Base-by-base conservation (phyloP, 2,888 invertebrate genomes). In the Zhuqinia jingwanae region DNA sequence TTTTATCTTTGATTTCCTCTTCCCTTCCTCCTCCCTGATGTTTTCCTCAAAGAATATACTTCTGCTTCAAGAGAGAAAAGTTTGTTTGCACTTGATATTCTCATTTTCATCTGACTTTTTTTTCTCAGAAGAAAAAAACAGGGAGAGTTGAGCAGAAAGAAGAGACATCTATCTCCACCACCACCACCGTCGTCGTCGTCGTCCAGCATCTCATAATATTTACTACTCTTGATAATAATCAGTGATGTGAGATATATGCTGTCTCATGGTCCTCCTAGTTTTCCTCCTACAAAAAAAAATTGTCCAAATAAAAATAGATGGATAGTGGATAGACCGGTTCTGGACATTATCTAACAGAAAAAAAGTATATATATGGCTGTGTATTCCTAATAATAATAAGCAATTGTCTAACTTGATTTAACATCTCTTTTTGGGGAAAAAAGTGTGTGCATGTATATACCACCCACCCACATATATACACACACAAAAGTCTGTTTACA, bases 1-100 rank as follows among this genome's bases (percentile, higher is more conserved):
- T 45, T 56, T 45, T 68, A 68, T 68, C 79, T 65, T 70, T 80
- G 68, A 68, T 80, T 80, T 17, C 68, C 22, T n/a, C 58, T 36
- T 53, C 42, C 50, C 53, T 53, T 78, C 20, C 20, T 27, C 30
- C n/a, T n/a, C n/a, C n/a, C n/a, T n/a, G n/a, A n/a, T n/a, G 8
- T 5, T 36, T 6, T 36, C 36, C 36, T 8, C 47, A 65, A 56
- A 60, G 25, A 60, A 65, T 11, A 25, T 27, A 60, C 53, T 53
- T 17, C n/a, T n/a, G 3, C 25, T 11, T 70, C 47, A 15, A 1
- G n/a, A 42, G 36, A 17, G 17, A 68, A 68, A 42, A 68, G n/a
- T 68, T 68, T 68, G 20, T 13, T 22, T 25, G 22, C 36, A n/a
- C 42, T 25, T 63, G 1, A 5, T 15, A 25, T 27, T 17, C 73